A percentile compares a stretch with the other conserved stretches of the same genome.
Evolutionary conservation across 2,888 invertebrate genomes (phyloP).

Genomic region (Dolomedes plantarius): DNA sequence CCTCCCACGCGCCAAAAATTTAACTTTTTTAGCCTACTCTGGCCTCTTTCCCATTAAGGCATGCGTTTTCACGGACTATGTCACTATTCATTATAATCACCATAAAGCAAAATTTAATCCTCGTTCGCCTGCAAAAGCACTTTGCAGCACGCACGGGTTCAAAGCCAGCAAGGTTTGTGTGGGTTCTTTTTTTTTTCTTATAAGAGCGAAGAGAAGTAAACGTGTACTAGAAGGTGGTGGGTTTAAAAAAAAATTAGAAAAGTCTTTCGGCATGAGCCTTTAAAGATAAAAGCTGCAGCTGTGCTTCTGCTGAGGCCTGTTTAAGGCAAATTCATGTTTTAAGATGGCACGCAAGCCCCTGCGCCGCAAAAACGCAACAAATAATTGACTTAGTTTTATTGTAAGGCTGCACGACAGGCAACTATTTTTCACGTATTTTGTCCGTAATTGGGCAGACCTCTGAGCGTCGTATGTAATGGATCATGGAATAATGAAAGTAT

Average conservation of each 20-base stretch:
- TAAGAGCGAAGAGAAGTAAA: too few relatives aligned
- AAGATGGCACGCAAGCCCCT: conserved; percentile 27
- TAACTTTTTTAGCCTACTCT: neutral
- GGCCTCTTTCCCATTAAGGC: conserved; percentile 20
- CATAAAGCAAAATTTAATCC: conserved; percentile 58
- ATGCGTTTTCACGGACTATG: conserved; percentile 15
- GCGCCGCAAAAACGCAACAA: conserved; percentile 43
- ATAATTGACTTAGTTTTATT: conserved; percentile 59
- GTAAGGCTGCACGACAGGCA: conserved; percentile 24
- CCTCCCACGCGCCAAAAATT: neutral
- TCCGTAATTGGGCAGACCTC: neutral
- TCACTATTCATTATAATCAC: conserved; percentile 51
- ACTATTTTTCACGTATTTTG: conserved; percentile 40
- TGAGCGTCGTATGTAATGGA: neutral
- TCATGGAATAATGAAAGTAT: conserved; percentile 6
- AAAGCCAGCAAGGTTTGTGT: neutral
- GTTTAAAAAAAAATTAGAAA: neutral
- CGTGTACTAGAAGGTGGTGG: too few relatives aligned
- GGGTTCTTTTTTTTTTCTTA: too few relatives aligned
- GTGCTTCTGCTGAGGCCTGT: neutral
- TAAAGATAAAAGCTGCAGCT: conserved; percentile 31
- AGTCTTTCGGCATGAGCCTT: neutral
- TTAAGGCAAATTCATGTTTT: conserved; percentile 19
- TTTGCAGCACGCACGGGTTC: conserved; percentile 12
- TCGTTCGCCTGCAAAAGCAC: conserved; percentile 10